Evolutionary conservation across 92 coral and sea anemone species (phyloP).

Genomic region (Virgularia gustaviana): DNA sequence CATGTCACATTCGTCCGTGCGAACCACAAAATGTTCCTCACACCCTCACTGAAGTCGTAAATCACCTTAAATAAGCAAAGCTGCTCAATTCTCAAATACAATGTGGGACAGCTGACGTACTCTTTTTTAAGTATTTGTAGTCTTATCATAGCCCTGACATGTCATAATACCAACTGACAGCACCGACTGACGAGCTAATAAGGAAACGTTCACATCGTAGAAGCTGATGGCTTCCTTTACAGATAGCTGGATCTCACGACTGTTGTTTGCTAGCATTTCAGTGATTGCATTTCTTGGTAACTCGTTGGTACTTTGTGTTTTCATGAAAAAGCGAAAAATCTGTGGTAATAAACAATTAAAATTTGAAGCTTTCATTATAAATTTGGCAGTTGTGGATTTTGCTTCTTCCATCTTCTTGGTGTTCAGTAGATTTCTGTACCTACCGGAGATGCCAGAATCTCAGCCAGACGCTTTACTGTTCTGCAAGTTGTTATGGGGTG

Average conservation of each 20-base stretch:
- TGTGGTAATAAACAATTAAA: background rate
- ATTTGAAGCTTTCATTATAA: constrained; percentile 35
- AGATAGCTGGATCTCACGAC: constrained; percentile 18
- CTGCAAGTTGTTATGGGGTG: constrained; percentile 22
- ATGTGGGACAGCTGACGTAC: too few species aligned
- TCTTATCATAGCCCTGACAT: too few species aligned
- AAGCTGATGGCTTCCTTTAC: constrained; percentile 2
- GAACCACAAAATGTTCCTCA: too few species aligned
- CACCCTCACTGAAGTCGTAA: too few species aligned
- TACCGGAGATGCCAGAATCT: constrained; percentile 5
- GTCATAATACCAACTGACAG: too few species aligned
- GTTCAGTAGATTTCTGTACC: constrained; percentile 1
- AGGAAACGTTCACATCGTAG: too few species aligned
- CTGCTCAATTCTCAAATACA: too few species aligned
- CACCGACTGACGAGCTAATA: too few species aligned
- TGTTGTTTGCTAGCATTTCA: background rate
- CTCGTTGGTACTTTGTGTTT: constrained; percentile 29
- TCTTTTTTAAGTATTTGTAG: too few species aligned
- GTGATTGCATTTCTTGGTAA: constrained; percentile 34
- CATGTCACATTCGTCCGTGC: too few species aligned
- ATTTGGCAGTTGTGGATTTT: constrained; percentile 36
- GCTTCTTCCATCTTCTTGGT: constrained; percentile 17
- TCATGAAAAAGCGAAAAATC: background rate
- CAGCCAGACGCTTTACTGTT: constrained; percentile 13
- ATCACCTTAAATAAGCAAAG: too few species aligned